Conservation (phyloP, 2,888 invertebrate genomes). For the Chouioia cunea region DNA sequence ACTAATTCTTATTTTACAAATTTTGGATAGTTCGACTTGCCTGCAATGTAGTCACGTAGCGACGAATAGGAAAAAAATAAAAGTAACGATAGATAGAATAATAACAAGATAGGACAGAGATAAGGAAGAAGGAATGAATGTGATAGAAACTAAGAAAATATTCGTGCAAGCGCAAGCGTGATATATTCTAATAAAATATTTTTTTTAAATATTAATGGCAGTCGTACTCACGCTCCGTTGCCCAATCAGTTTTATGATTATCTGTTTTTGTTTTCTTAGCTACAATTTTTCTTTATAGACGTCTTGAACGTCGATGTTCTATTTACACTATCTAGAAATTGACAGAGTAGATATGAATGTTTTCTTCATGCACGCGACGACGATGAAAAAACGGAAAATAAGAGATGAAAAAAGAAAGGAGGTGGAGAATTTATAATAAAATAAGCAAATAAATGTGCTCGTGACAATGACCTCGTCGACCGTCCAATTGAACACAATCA, state of each 20-base stretch:
- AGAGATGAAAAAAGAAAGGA: slow-evolving; percentile 10
- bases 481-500: slow-evolving; percentile 58
- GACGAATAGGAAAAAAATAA: too few relatives aligned
- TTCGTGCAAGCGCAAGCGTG: slow-evolving; percentile 38
- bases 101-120: neutral
- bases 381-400: too few relatives aligned
- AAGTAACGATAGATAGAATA: neutral
- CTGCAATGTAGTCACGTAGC: too few relatives aligned
- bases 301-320: slow-evolving; percentile 21
- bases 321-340: slow-evolving; percentile 37
- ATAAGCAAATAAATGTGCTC: slow-evolving; percentile 1
- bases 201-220: slow-evolving; percentile 45
- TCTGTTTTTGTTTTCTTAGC: neutral
- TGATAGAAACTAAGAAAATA: slow-evolving; percentile 31
- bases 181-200: slow-evolving; percentile 38
- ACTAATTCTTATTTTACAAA: slow-evolving; percentile 55
- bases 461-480: slow-evolving; percentile 50
- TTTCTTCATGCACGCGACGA: neutral
- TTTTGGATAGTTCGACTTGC: slow-evolving; percentile 66
- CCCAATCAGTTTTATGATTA: slow-evolving; percentile 18
- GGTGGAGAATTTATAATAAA: slow-evolving; percentile 10
- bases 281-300: slow-evolving; percentile 7
- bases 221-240: slow-evolving; percentile 41
- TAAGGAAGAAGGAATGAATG: slow-evolving; percentile 8
- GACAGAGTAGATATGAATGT: slow-evolving; percentile 46